These are phyloP conservation scores for Pseudomugil tenellus DNA, from an alignment of 2,797 vertebrate species.

Conservation along the genomic window DNA sequence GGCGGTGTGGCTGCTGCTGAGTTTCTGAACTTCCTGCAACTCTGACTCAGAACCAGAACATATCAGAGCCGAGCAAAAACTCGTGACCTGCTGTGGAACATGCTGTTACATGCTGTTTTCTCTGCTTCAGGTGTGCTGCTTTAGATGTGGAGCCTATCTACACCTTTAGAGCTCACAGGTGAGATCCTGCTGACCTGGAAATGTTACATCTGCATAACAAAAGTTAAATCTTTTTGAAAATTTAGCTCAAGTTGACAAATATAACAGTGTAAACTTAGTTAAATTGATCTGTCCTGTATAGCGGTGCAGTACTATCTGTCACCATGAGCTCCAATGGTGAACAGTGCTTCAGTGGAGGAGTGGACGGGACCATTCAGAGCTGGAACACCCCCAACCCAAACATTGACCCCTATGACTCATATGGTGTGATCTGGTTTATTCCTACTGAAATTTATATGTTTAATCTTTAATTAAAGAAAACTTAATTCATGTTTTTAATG, in stretches of 20 bases:
- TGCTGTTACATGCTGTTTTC: slow-evolving; percentile 18
- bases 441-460: background rate
- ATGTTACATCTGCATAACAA: too few relatives aligned
- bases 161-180: slow-evolving; percentile 98
- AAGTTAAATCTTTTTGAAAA: too few relatives aligned
- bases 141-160: slow-evolving; percentile 99
- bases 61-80: too few relatives aligned
- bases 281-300: slow-evolving; percentile 49
- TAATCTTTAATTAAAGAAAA: background rate
- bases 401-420: slow-evolving; percentile 97
- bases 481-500: background rate
- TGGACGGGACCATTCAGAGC: slow-evolving; percentile 94
- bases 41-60: background rate
- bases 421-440: slow-evolving; percentile 77
- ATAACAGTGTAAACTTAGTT: too few relatives aligned
- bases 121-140: slow-evolving; percentile 88
- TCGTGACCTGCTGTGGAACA: background rate
- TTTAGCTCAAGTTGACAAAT: too few relatives aligned
- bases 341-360: slow-evolving; percentile 96
- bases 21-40: too few relatives aligned
- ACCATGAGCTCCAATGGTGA: slow-evolving; percentile 96
- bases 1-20: background rate
- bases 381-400: slow-evolving; percentile 97
- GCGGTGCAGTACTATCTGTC: slow-evolving; percentile 95
- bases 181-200: slow-evolving; percentile 12